phyloP scores from a whole-genome alignment of 92 coral and sea anemone species.

The Montipora capitata region DNA sequence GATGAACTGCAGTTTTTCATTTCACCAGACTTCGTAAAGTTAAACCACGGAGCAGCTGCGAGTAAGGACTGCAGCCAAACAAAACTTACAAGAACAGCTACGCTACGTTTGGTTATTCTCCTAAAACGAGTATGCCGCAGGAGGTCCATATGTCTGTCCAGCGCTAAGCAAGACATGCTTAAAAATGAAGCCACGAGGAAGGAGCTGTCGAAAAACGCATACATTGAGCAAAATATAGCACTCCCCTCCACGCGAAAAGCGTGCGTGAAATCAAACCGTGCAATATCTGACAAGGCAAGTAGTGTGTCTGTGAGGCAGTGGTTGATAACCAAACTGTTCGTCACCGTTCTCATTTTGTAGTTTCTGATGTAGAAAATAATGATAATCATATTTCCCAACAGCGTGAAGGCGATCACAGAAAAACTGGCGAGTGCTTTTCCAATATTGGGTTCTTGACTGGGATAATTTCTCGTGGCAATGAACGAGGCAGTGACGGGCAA shows the following conservation, averaged over 20 bases:
- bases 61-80: conserved; percentile 74
- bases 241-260: conserved; percentile 28
- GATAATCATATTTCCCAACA: conserved; percentile 69
- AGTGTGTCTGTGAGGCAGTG: conserved; percentile 80
- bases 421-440: conserved; percentile 4
- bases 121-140: conserved; percentile 54
- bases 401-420: conserved; percentile 35
- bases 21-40: conserved; percentile 7
- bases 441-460: neutral
- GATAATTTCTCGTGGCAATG: neutral
- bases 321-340: conserved; percentile 79
- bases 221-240: conserved; percentile 47
- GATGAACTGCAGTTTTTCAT: neutral
- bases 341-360: conserved; percentile 85
- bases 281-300: conserved; percentile 68
- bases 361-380: conserved; percentile 64
- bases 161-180: conserved; percentile 80
- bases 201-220: conserved; percentile 65
- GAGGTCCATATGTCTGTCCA: conserved; percentile 78
- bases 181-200: conserved; percentile 71
- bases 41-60: conserved; percentile 77
- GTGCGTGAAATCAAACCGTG: conserved; percentile 51
- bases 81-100: conserved; percentile 43
- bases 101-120: conserved; percentile 54
- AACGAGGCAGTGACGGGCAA: neutral